Evolutionary conservation across 2,113 vertebrate species (phyloP).

Genomic region (Varanus komodoensis): DNA sequence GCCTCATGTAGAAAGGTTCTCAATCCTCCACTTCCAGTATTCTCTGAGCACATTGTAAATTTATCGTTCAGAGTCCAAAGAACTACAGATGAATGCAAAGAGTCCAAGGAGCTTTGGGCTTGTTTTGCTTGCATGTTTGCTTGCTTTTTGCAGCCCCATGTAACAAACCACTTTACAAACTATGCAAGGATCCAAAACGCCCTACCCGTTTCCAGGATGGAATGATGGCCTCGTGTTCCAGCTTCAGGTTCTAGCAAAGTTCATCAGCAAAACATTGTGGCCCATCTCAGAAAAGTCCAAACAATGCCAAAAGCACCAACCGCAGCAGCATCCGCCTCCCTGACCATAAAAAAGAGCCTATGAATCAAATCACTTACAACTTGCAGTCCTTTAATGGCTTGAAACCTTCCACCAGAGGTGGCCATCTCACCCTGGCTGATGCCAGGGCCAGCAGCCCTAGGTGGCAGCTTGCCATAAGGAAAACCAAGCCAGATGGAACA

Average conservation of each 20-base stretch:
- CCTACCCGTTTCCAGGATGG: background rate
- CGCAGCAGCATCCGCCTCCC: background rate
- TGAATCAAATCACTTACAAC: background rate
- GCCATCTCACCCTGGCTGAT: background rate
- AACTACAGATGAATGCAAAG: background rate
- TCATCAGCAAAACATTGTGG: background rate
- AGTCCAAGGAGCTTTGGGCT: background rate
- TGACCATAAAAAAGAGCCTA: background rate
- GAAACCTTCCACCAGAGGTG: background rate
- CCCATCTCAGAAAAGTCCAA: background rate
- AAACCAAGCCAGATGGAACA: constrained; percentile 5
- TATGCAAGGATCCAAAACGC: too few relatives aligned
- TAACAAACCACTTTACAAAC: background rate
- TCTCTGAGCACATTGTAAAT: too few relatives aligned
- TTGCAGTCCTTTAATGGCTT: background rate
- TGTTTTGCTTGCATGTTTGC: too few relatives aligned
- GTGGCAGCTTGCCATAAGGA: background rate
- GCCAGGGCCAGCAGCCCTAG: background rate
- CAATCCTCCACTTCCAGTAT: too few relatives aligned
- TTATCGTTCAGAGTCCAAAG: background rate
- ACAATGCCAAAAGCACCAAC: too few relatives aligned
- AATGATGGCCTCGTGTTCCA: background rate
- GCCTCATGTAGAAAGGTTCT: too few relatives aligned
- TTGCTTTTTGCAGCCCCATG: background rate
- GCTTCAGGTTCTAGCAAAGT: background rate